Base-by-base conservation (phyloP, 2,888 invertebrate genomes). In the Erebia palarica region DNA sequence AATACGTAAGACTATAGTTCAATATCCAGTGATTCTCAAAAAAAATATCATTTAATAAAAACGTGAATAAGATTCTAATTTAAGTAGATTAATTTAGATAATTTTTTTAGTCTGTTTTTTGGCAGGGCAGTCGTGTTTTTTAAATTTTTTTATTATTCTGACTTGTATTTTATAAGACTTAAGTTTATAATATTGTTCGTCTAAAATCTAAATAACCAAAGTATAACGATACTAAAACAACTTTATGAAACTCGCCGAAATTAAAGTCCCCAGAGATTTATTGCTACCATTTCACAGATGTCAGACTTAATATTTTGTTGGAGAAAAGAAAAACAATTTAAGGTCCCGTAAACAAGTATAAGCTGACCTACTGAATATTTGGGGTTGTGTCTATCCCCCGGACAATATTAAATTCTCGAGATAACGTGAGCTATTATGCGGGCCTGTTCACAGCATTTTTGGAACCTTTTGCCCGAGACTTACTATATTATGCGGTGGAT, bases 371-470 rank as follows among this genome's bases (percentile, higher is more conserved):
- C 57, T 55, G 57, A 58, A 66, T 66, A 58, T 66, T 66, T 58
- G 57, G 57, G 66, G 44, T 21, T 66, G 57, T 66, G 44, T 57
- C 66, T 66, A 42, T 66, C 55, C 57, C 66, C 47, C n/a, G 66
- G 57, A 66, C 66, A 58, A 66, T 66, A 66, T 66, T 66, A 66
- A 66, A 66, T 66, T 66, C 66, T 57, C 57, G 44, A 44, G 44
- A 44, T 47, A 66, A 57, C 66, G 66, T 66, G 57, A 44, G 66
- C 42, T 66, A 66, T 57, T 66, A 66, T 21, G 66, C 57, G 57
- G 55, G 55, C 21, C 57, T 66, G 44, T 66, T 66, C 55, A 57
- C 57, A 66, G 42, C 55, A 53, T 65, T 65, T 65, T 55, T 8
- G 10, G 44, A 60, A 44, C 16, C 16, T 61, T 61, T 61, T 61